phyloP scores from a whole-genome alignment of 2,888 invertebrate genomes.

The Troides aeacus region DNA sequence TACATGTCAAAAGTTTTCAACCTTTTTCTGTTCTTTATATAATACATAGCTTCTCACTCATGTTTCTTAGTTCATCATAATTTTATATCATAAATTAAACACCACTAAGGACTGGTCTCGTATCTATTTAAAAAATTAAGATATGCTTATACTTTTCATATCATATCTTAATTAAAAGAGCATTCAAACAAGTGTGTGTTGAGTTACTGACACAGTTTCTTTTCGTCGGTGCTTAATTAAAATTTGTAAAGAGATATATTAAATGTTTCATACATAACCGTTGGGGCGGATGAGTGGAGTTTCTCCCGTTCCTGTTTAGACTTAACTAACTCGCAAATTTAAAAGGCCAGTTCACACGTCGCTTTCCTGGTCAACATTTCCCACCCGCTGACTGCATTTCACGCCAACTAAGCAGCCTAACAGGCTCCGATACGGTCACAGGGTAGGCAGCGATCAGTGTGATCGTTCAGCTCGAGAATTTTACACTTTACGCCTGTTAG shows the following conservation, averaged over 20 bases:
- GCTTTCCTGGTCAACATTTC: constrained; percentile 42
- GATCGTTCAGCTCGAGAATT: constrained; percentile 43
- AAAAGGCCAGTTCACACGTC: constrained; percentile 24
- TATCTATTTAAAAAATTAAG: not conserved
- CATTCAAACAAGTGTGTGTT: not conserved
- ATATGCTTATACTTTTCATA: not conserved
- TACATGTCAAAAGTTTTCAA: too few species aligned
- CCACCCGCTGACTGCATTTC: constrained; percentile 43
- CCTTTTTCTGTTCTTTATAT: not conserved
- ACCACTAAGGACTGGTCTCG: not conserved
- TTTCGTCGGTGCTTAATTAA: constrained; percentile 10
- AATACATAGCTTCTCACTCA: not conserved
- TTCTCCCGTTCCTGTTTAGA: not conserved
- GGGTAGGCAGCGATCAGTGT: constrained; percentile 29
- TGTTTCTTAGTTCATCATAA: not conserved
- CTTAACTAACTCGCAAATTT: constrained; percentile 22
- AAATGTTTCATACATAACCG: not conserved
- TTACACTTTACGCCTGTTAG: constrained; percentile 51
- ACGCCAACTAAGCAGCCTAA: constrained; percentile 42
- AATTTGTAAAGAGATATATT: not conserved
- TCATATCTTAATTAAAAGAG: not conserved
- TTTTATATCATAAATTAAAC: not conserved
- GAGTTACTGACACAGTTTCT: constrained; percentile 10
- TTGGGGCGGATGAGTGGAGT: constrained; percentile 1
- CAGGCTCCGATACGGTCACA: constrained; percentile 26